These are phyloP conservation scores for Sesamia nonagrioides DNA, from an alignment of 1,140 invertebrate genomes.

Conservation along the genomic window DNA sequence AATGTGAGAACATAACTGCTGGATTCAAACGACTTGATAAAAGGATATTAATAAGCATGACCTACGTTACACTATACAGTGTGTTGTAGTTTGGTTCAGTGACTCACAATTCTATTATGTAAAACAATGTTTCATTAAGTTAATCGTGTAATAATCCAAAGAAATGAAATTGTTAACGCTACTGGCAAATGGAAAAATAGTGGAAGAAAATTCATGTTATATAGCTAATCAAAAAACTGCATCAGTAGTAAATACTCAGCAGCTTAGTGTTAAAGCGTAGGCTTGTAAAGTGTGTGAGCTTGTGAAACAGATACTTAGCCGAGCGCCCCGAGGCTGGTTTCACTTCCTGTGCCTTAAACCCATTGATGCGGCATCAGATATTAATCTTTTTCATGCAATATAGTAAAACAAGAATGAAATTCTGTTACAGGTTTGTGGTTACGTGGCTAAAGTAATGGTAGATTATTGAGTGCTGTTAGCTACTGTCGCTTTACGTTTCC, in stretches of 20 bases:
- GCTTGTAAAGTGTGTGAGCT: constrained; percentile 41
- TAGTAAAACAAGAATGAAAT: neutral
- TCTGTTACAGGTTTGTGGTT: neutral
- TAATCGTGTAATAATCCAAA: constrained; percentile 39
- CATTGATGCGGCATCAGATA: constrained; percentile 49
- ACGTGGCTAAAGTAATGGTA: neutral
- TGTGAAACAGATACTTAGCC: constrained; percentile 51
- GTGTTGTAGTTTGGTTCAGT: constrained; percentile 16
- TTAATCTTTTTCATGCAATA: constrained; percentile 43
- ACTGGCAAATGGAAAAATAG: neutral
- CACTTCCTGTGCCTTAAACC: constrained; percentile 54
- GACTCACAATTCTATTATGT: constrained; percentile 32
- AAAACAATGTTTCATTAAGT: constrained; percentile 38
- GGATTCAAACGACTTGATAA: constrained; percentile 35
- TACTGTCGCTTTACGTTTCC: constrained; percentile 27
- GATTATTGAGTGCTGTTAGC: neutral
- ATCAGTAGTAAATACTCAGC: neutral
- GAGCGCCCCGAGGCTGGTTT: constrained; percentile 48
- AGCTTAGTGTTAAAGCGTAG: constrained; percentile 29
- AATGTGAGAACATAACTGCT: constrained; percentile 32
- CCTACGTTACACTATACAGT: constrained; percentile 23
- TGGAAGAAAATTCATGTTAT: neutral
- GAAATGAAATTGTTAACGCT: constrained; percentile 18
- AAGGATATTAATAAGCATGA: constrained; percentile 34
- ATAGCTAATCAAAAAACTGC: constrained; percentile 24